Base-by-base conservation (phyloP, 2,113 vertebrate species). In the Neolamprologus fasciatus region DNA sequence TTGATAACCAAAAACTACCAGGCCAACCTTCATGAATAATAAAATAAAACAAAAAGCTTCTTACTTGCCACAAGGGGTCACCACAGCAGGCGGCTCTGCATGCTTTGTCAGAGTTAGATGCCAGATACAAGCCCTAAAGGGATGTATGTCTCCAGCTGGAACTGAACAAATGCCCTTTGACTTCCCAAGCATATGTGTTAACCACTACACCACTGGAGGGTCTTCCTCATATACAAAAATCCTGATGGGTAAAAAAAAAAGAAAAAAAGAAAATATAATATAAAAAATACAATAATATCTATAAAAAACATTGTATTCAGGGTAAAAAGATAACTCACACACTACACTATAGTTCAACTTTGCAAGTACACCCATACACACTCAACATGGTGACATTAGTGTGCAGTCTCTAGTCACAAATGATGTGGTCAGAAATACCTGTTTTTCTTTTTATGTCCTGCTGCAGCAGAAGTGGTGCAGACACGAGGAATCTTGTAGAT, bases 401-500 rank as follows among this genome's bases (percentile, higher is more conserved):
- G 31, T 78, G 28, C 12, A 42, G 84, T 71, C n/a, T 10, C 5
- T 54, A 54, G 26, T 33, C 47, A 63, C 19, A 63, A 63, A 37
- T 3, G 19, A 63, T 28, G 53, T 23, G 51, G 28, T 35, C 55
- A 47, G 71, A 10, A 47, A 50, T 31, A 76, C 23, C 42, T 16
- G 14, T 23, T 31, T 53, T 8, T 82, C 55, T 55, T 51, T 45
- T 12, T 50, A 47, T 21, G 73, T 61, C 16, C 33, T 28, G 19
- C 19, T 61, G 51, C n/a, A 50, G 61, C 55, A 76, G 23, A 83
- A 85, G 12, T 50, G 81, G 58, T 40, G 57, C 80, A 91, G 89
- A 94, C 92, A 76, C 87, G 80, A 91, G 84, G 89, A 93, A 94
- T 96, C 31, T 63, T 35, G 85, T 89, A 92, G 80, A 95, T 85